These are phyloP conservation scores for Sylvicola cinctus DNA, from an alignment of 2,888 invertebrate species.

Conservation along the genomic window DNA sequence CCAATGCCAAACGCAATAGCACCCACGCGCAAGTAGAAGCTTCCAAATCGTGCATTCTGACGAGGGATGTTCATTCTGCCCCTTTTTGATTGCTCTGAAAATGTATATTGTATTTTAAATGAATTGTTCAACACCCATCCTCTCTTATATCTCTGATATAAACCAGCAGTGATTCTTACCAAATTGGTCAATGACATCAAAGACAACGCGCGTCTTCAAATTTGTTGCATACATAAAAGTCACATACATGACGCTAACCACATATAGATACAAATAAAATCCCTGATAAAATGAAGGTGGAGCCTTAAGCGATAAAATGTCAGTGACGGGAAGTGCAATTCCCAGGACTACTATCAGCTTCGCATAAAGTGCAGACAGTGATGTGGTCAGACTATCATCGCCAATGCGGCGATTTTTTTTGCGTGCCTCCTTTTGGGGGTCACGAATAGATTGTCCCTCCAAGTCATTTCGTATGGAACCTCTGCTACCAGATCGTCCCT, in stretches of 20 bases:
- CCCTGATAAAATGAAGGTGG: conserved; percentile 37
- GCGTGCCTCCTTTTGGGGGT: conserved; percentile 3
- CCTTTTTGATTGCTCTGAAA: too few species aligned
- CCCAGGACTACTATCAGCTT: conserved; percentile 59
- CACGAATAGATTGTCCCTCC: neutral
- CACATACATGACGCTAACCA: conserved; percentile 48
- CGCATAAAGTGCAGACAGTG: conserved; percentile 54
- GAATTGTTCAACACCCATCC: too few species aligned
- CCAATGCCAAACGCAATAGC: conserved; percentile 95
- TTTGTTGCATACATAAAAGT: conserved; percentile 40
- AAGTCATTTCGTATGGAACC: conserved; percentile 1
- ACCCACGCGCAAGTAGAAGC: conserved; percentile 59
- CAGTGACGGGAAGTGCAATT: conserved; percentile 58
- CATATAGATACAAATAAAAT: conserved; percentile 54
- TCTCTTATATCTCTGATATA: too few species aligned
- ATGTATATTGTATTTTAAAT: too few species aligned
- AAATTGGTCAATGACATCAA: conserved; percentile 25
- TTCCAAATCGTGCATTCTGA: conserved; percentile 40
- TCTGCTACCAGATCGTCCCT: conserved; percentile 4
- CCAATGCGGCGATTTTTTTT: conserved; percentile 5
- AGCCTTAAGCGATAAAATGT: conserved; percentile 50
- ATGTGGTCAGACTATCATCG: conserved; percentile 36
- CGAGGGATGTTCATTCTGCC: too few species aligned
- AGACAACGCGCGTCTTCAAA: conserved; percentile 34
- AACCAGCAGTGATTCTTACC: too few species aligned